A percentile compares a stretch with the other conserved stretches of the same genome.
Conservation (phyloP, 2,797 vertebrate species). For the Thaleichthys pacificus region DNA sequence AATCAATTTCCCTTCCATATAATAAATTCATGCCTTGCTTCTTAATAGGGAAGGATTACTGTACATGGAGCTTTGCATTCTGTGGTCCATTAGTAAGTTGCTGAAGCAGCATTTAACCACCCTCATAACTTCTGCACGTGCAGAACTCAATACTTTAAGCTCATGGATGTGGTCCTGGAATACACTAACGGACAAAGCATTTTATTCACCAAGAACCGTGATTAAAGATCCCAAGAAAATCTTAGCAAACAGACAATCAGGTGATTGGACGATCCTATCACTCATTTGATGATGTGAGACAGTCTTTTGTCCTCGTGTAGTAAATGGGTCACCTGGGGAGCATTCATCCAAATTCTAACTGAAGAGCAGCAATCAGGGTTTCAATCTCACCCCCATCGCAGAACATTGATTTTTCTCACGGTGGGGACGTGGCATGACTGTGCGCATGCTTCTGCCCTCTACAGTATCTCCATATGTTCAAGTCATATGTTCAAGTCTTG, state of each 20-base stretch:
- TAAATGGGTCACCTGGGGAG: neutral
- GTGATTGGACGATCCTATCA: no score
- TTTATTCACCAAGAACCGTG: neutral
- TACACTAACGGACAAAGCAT: neutral
- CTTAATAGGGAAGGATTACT: slow-evolving; percentile 2
- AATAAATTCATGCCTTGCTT: neutral
- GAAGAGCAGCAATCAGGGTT: neutral
- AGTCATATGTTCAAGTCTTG: no score
- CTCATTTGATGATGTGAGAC: no score
- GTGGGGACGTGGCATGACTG: neutral
- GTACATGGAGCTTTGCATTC: neutral
- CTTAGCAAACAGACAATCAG: no score
- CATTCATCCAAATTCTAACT: neutral
- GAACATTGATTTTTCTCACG: neutral
- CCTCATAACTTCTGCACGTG: neutral
- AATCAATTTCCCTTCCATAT: neutral
- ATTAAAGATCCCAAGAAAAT: no score
- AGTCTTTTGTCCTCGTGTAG: no score
- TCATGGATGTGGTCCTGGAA: neutral
- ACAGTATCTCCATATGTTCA: no score
- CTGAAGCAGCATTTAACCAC: slow-evolving; percentile 5
- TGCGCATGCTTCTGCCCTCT: neutral
- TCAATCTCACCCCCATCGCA: neutral
- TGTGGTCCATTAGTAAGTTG: neutral
- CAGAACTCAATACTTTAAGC: neutral